Evolutionary conservation across 2,888 invertebrate species (phyloP).

Genomic region (Pseudeuparius sepicola): DNA sequence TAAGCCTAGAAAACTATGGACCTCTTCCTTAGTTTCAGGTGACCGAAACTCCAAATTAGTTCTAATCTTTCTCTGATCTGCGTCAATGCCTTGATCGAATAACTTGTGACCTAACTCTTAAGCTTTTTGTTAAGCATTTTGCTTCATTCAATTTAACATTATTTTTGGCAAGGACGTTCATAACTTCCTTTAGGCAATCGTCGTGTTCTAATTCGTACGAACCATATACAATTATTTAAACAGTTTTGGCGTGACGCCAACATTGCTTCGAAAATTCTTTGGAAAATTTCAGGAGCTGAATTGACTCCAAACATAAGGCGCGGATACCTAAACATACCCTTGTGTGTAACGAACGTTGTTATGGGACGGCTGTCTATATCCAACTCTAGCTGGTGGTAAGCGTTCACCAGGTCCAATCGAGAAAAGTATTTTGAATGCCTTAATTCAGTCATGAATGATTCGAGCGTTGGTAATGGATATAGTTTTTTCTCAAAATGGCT

Average conservation of each 20-base stretch:
- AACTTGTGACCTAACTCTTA: no score
- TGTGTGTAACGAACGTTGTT: constrained; percentile 17
- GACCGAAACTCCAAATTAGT: no score
- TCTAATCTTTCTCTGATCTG: no score
- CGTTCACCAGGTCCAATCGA: constrained; percentile 18
- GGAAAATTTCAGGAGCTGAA: constrained; percentile 29
- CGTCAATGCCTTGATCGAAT: no score
- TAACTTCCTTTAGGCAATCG: constrained; percentile 16
- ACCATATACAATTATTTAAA: constrained; percentile 27
- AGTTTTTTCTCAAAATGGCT: no score
- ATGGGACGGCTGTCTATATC: constrained; percentile 13
- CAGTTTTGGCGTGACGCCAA: constrained; percentile 23
- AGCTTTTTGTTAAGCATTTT: no score
- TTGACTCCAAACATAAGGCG: constrained; percentile 10
- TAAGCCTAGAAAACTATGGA: no score
- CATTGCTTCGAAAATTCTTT: constrained; percentile 19
- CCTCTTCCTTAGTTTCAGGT: no score
- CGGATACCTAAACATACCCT: constrained; percentile 26
- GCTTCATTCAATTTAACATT: no score
- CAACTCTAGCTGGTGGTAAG: constrained; percentile 27
- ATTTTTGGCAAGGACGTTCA: constrained; percentile 24
- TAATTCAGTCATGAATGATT: constrained; percentile 20
- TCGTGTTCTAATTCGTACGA: constrained; percentile 25
- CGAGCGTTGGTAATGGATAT: constrained; percentile 22
- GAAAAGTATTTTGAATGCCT: constrained; percentile 21